A percentile compares a stretch with the other conserved stretches of the same genome.
phyloP scores from a whole-genome alignment of 2,888 invertebrate genomes.

The Platerodrilus igneus region DNA sequence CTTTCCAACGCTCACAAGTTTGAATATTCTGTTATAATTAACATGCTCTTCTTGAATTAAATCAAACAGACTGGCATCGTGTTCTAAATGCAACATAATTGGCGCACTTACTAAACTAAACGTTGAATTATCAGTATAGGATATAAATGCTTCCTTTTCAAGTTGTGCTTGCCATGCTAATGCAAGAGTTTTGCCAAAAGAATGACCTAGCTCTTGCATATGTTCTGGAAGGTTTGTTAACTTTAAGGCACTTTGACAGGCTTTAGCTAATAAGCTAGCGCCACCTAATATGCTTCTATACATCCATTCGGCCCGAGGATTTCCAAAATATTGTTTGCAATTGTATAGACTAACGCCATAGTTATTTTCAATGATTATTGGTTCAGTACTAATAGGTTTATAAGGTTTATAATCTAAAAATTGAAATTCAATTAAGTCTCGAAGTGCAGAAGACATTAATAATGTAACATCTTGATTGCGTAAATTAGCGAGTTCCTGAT shows the following conservation, averaged over 20 bases:
- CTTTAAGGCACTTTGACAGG: conserved; percentile 81
- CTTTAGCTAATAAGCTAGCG: conserved; percentile 72
- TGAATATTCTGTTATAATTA: conserved; percentile 55
- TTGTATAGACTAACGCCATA: conserved; percentile 36
- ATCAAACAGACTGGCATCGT: conserved; percentile 63
- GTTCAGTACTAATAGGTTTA: conserved; percentile 6
- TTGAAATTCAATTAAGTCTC: conserved; percentile 86
- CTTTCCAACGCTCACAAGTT: conserved; percentile 52
- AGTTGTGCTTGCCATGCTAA: conserved; percentile 78
- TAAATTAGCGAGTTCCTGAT: conserved; percentile 78
- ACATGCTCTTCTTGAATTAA: conserved; percentile 70
- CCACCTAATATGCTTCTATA: conserved; percentile 74
- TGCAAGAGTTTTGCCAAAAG: conserved; percentile 86
- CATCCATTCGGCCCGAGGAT: conserved; percentile 74
- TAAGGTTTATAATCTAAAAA: conserved; percentile 76
- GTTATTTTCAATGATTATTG: conserved; percentile 5
- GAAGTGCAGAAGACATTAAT: conserved; percentile 81
- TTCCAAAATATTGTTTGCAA: conserved; percentile 50
- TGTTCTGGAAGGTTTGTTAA: conserved; percentile 76
- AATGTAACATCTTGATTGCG: conserved; percentile 79
- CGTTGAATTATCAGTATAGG: conserved; percentile 43
- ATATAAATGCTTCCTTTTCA: conserved; percentile 67
- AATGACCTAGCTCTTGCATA: conserved; percentile 75
- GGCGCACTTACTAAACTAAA: conserved; percentile 79
- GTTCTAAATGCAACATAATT: conserved; percentile 73